Conservation (phyloP, 2,113 vertebrate genomes). For the Melanerpes formicivorus region DNA sequence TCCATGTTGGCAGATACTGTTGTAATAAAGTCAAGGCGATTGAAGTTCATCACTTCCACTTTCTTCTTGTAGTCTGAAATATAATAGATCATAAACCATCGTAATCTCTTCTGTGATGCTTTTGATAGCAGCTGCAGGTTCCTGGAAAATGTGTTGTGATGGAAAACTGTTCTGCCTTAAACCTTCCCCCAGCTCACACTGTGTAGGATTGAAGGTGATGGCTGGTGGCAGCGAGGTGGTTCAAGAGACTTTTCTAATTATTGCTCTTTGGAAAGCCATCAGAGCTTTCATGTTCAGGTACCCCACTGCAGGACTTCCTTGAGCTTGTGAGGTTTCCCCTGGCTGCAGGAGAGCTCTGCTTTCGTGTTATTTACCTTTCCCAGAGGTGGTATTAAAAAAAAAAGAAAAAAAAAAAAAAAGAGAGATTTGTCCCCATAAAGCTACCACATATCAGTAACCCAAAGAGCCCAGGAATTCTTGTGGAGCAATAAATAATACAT, state of each 20-base stretch:
- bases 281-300: neutral
- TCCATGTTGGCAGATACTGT: neutral
- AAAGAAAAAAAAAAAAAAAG: neutral
- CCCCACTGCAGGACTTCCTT: neutral
- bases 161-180: neutral
- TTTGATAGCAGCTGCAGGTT: neutral
- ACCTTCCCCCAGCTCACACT: neutral
- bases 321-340: neutral
- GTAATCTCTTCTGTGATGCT: neutral
- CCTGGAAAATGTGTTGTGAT: neutral
- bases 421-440: neutral
- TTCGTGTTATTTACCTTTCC: conserved; percentile 13
- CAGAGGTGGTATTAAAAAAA: neutral
- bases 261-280: neutral
- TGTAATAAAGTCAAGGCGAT: neutral
- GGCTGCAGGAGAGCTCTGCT: neutral
- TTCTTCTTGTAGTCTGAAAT: conserved; percentile 1
- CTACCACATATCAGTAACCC: neutral
- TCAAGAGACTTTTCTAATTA: conserved; percentile 3
- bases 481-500: neutral
- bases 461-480: neutral
- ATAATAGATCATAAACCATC: neutral
- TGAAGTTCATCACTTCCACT: neutral
- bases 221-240: neutral
- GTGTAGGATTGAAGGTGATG: neutral